Conservation (phyloP, 2,888 invertebrate species). For the Agriopis aurantiaria region DNA sequence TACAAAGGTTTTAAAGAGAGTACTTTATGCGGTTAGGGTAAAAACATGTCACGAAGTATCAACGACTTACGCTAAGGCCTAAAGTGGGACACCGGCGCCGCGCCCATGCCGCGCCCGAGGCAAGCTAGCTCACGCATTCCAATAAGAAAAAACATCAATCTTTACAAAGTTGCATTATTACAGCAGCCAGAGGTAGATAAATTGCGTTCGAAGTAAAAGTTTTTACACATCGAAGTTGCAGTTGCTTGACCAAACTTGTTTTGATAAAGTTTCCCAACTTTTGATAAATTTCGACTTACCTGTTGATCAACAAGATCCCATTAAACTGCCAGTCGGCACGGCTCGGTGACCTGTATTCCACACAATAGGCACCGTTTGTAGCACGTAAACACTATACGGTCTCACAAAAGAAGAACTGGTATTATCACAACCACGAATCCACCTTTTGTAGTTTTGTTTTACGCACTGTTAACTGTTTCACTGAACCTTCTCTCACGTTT, state of each 20-base stretch:
- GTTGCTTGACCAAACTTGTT: slow-evolving; percentile 34
- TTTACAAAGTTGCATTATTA: slow-evolving; percentile 35
- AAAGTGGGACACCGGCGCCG: slow-evolving; percentile 79
- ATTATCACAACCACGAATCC: slow-evolving; percentile 77
- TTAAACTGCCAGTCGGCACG: slow-evolving; percentile 74
- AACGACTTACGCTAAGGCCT: slow-evolving; percentile 42
- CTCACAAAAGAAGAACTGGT: slow-evolving; percentile 82
- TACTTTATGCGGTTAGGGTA: neutral
- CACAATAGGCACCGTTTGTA: slow-evolving; percentile 61
- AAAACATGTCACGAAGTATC: slow-evolving; percentile 42
- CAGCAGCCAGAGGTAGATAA: neutral
- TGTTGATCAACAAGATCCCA: slow-evolving; percentile 84
- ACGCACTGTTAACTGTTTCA: slow-evolving; percentile 71
- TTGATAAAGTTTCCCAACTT: slow-evolving; percentile 40
- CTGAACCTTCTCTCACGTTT: slow-evolving; percentile 66
- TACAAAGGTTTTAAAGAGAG: neutral
- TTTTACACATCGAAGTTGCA: slow-evolving; percentile 20
- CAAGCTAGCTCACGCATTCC: slow-evolving; percentile 53
- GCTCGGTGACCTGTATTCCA: slow-evolving; percentile 68
- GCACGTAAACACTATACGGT: slow-evolving; percentile 81
- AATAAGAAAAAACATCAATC: slow-evolving; percentile 52
- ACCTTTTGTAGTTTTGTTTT: slow-evolving; percentile 71
- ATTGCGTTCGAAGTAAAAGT: slow-evolving; percentile 1
- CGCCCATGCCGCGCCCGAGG: slow-evolving; percentile 62
- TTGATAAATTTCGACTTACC: slow-evolving; percentile 61